These are phyloP conservation scores for Petrophora chlorosata DNA, from an alignment of 2,888 invertebrate genomes.

Conservation along the genomic window DNA sequence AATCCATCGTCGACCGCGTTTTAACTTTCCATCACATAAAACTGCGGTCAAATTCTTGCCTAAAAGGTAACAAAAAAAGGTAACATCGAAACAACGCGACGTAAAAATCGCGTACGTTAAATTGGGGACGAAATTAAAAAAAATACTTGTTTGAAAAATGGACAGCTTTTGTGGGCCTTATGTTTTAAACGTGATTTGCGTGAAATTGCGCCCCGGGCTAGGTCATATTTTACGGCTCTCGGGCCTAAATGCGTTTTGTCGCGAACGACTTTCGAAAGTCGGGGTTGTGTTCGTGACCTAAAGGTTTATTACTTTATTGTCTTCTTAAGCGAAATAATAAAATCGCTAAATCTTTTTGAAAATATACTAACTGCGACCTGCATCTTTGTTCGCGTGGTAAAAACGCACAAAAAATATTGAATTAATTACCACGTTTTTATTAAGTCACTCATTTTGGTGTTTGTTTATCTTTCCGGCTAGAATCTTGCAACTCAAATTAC, in stretches of 20 bases:
- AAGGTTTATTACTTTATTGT: constrained; percentile 3
- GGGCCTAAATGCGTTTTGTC: constrained; percentile 8
- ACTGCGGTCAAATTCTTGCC: too few relatives aligned
- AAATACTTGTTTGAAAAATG: constrained; percentile 32
- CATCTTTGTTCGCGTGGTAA: too few relatives aligned
- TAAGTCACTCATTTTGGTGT: too few relatives aligned
- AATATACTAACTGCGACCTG: too few relatives aligned
- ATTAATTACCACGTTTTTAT: too few relatives aligned
- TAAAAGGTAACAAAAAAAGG: too few relatives aligned
- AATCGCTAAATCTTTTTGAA: too few relatives aligned
- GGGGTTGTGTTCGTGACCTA: constrained; percentile 14
- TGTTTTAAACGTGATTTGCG: constrained; percentile 24
- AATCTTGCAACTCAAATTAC: too few relatives aligned
- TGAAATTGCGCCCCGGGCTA: constrained; percentile 11
- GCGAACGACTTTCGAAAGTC: constrained; percentile 15
- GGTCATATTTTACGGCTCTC: constrained; percentile 16
- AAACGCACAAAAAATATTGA: too few relatives aligned
- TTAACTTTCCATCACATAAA: too few relatives aligned
- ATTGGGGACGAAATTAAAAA: constrained; percentile 32
- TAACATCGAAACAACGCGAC: constrained; percentile 25
- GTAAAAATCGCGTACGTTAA: constrained; percentile 15
- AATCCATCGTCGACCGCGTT: too few relatives aligned
- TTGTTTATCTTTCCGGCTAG: too few relatives aligned
- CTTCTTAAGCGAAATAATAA: not conserved
- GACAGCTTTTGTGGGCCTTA: constrained; percentile 21